Evolutionary conservation across 2,113 vertebrate species (phyloP), one percentile per base, ranked within the genome.

Genomic region (Caloenas nicobarica): DNA sequence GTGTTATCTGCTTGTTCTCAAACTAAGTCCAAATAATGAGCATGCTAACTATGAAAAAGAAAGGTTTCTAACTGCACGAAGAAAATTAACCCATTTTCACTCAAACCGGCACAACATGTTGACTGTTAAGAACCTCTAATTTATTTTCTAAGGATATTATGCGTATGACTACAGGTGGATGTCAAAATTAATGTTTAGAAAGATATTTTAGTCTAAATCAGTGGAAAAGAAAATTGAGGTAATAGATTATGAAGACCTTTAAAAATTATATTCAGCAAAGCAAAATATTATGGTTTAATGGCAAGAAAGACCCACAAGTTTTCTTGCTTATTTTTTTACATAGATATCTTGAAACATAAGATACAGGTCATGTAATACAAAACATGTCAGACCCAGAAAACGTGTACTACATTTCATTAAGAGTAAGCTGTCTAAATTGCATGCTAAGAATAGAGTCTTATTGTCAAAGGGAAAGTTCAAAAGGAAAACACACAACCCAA

Each of bases 401-500:
- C 88, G 8, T 51, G 11, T 78, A 26, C 8, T 60, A 92, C 17
- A 51, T 88, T 84, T 88, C 23, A 70, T 70, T 90, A 82, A 78
- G 29, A 8, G 50, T 69, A 86, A 91, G n/a, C 22, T 70, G 11
- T 58, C 51, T 74, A 86, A 95, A 94, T 77, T 81, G 28, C 31
- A 70, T 56, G 44, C 23, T 62, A 96, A 93, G 68, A 83, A 84
- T 93, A 88, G 92, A 91, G n/a, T 57, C 29, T 83, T 83, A 70
- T 8, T 92, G 36, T 77, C 86, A 88, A 86, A 86, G 4, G 4
- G 31, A 88, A 79, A 91, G 71, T 89, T 91, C 79, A 93, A 88
- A 95, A 88, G 38, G 19, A 88, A 88, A 93, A 58, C 21, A 42
- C 9, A 68, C 15, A 94, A 33, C 12, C 28, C 25, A 50, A 92